Base-by-base conservation (phyloP, 1,140 invertebrate species). In the Paramacrobiotus metropolitanus region DNA sequence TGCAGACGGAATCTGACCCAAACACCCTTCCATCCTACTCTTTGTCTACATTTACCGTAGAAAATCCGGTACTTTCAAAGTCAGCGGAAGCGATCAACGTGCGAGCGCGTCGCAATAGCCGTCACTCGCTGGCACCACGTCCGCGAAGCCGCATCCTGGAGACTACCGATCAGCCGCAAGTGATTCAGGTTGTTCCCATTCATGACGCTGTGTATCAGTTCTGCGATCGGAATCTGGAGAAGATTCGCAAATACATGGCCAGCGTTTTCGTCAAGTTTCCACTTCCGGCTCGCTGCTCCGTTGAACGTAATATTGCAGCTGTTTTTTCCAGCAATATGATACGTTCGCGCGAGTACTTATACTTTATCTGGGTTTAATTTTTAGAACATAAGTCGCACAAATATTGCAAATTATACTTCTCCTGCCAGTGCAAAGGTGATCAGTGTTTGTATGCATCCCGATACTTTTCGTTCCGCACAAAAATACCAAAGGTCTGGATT, bases 121-220 rank as follows among this genome's bases (percentile, higher is more conserved):
- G 48, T 9, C 48, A 55, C 48, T 55, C 48, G 24, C 24, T 55
- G 48, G 48, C 24, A 20, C 48, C 48, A 9, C 48, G 48, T 15
- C 48, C 48, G 15, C 15, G 48, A 28, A 55, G 48, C 28, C 15
- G 48, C 15, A 15, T 55, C 48, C 0, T 55, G 24, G 48, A 55
- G 4, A 24, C 48, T 15, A 24, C 15, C 24, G 24, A 55, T 24
- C 48, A 55, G 48, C 48, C 48, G 24, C 48, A 55, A 28, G 48
- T 55, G 15, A 55, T 55, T 24, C 48, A 55, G 24, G 48, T 55
- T 9, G 59, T 62, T n/a, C 84, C 81, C 59, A 86, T 86, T 83
- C 70, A 84, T 29, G 88, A 91, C 71, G 87, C 87, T 1, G 84
- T 91, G 21, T 86, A 90, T 70, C 85, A 90, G 72, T 92, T 92